Evolutionary conservation across 1,140 invertebrate genomes (phyloP), one percentile per base, ranked within the genome.

Genomic region (Nylanderia fulva): DNA sequence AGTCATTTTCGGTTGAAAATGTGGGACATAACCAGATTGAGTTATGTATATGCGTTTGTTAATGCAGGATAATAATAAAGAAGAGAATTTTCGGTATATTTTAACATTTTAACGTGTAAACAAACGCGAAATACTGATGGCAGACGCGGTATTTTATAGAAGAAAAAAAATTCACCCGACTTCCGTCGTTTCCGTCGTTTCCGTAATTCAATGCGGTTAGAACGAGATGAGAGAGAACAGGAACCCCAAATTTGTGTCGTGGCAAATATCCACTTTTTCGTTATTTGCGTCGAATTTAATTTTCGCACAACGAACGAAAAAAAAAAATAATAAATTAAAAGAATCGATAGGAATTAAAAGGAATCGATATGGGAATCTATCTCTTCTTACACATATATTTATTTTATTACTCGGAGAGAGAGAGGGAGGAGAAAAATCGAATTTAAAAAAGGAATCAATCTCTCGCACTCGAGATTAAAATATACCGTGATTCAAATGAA

Each of bases 361-460:
- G 8, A 36, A 52, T 52, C 42, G 61, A 66, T 52, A n/a, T n/a
- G n/a, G n/a, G 27, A 52, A 52, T 80, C 15, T 52, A 68, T 79
- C 29, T 69, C 15, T 58, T 71, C 27, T 71, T 58, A 58, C n/a
- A n/a, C n/a, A n/a, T 52, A 52, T 66, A 36, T 79, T 24, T 36
- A 24, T 76, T 76, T 63, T 1, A 74, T 56, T 39, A 15, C 39
- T 18, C 18, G 4, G 4, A 48, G 45, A 18, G 15, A 18, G 15
- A 48, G 45, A 18, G 18, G 45, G 15, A 33, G 29, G 29, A 15
- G 29, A 36, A n/a, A 42, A 36, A 64, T 7, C n/a, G 7, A 15
- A 33, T 52, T 48, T 15, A 18, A 68, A 21, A 68, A 21, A 36
- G n/a, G 52, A 52, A 68, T 52, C 15, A 72, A 82, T 71, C 21